phyloP scores from a whole-genome alignment of 2,797 vertebrate species.

The Loriculus beryllinus region DNA sequence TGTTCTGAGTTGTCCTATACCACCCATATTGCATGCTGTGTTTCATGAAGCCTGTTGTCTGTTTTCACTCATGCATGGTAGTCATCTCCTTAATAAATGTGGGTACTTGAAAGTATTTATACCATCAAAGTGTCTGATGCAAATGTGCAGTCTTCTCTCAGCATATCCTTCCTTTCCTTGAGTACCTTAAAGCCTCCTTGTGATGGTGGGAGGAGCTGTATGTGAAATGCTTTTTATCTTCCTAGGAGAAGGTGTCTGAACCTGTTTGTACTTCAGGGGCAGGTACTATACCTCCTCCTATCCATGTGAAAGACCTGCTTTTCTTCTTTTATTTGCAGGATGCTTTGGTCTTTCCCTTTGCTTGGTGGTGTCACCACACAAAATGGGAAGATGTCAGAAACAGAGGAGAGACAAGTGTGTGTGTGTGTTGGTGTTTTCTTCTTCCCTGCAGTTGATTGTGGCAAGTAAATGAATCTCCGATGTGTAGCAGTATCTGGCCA shows the following conservation, averaged over 20 bases:
- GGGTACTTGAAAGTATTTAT: background rate
- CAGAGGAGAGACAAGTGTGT: background rate
- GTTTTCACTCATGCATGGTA: background rate
- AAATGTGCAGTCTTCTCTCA: background rate
- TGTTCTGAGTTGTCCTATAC: rapidly evolving
- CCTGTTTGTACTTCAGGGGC: background rate
- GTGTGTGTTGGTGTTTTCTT: background rate
- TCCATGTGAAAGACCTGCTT: background rate
- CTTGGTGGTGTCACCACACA: background rate
- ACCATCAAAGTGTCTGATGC: background rate
- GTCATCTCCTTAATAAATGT: background rate
- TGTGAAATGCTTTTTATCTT: background rate
- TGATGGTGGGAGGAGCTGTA: background rate
- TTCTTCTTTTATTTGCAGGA: constrained; percentile 4
- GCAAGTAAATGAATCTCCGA: background rate
- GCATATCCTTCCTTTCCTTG: background rate
- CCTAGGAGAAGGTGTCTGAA: background rate
- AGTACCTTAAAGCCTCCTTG: background rate
- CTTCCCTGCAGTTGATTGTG: background rate
- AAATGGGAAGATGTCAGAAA: background rate
- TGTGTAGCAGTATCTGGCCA: background rate
- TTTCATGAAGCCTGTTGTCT: background rate
- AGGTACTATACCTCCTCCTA: background rate
- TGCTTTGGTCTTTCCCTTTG: background rate
- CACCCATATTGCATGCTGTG: background rate